These are phyloP conservation scores for Empidonax traillii DNA, from an alignment of 2,113 vertebrate species.

Conservation along the genomic window DNA sequence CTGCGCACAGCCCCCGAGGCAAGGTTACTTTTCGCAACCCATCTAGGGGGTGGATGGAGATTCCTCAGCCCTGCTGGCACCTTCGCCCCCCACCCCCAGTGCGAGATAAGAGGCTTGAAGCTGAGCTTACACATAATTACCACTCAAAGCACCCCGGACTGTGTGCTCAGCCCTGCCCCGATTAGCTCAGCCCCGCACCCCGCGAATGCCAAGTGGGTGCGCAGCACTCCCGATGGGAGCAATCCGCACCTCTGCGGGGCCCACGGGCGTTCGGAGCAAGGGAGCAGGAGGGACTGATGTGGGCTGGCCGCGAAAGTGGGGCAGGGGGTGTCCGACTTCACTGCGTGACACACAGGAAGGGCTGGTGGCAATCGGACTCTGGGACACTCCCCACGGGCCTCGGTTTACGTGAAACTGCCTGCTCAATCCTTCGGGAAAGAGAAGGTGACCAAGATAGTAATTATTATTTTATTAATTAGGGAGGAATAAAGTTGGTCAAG, in stretches of 20 bases:
- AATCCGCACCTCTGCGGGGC: background rate
- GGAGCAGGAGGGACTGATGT: background rate
- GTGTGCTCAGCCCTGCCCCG: background rate
- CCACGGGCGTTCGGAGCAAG: background rate
- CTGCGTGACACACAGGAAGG: background rate
- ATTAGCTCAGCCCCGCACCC: background rate
- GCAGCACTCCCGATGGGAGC: background rate
- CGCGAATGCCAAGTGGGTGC: background rate
- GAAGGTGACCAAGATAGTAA: background rate
- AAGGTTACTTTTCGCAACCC: slow-evolving; percentile 26
- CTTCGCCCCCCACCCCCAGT: background rate
- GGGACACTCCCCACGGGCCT: background rate
- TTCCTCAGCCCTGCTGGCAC: background rate
- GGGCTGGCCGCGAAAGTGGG: background rate
- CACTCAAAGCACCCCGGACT: background rate
- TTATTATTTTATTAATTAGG: slow-evolving; percentile 22
- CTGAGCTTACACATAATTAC: background rate
- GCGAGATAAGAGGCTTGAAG: slow-evolving; percentile 19
- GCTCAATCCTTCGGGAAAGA: background rate
- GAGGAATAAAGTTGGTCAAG: background rate
- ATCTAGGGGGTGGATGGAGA: background rate
- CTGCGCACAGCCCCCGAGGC: slow-evolving; percentile 4
- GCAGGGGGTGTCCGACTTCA: background rate
- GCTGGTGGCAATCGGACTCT: background rate
- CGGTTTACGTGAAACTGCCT: background rate